Conservation (phyloP, 2,888 invertebrate species). For the Rotaria socialis region DNA sequence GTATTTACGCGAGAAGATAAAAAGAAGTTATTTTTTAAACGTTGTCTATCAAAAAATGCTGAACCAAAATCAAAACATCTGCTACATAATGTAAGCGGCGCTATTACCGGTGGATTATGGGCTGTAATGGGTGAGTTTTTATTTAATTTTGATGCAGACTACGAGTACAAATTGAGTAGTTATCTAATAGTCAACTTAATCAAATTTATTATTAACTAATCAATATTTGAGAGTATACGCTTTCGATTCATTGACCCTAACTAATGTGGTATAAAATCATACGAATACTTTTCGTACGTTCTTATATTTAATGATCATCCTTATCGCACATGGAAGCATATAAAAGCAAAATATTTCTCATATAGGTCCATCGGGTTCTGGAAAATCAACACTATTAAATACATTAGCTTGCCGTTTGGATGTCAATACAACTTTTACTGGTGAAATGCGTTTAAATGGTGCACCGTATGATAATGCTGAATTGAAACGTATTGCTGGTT, state of each 20-base stretch:
- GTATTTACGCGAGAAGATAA: not conserved
- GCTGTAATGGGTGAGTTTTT: not conserved
- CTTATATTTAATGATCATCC: no score
- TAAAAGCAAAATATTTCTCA: no score
- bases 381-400: constrained; percentile 81
- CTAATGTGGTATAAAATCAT: no score
- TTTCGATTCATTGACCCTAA: no score
- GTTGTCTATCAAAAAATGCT: not conserved
- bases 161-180: no score
- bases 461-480: constrained; percentile 64
- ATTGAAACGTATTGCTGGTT: constrained; percentile 71
- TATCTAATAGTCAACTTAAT: no score
- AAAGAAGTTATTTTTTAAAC: not conserved
- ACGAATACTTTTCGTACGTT: no score
- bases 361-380: constrained; percentile 66
- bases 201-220: no score
- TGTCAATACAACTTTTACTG: constrained; percentile 44
- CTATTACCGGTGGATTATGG: not conserved
- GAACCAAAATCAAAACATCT: not conserved
- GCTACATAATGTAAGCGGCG: not conserved
- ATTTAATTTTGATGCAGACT: no score
- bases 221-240: no score
- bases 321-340: no score
- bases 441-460: constrained; percentile 47
- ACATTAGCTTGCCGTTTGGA: constrained; percentile 70